Percentiles rank a stretch among this genome's conserved stretches.
These are phyloP conservation scores for Melanotus villosus DNA, from an alignment of 2,888 invertebrate genomes.

Conservation along the genomic window DNA sequence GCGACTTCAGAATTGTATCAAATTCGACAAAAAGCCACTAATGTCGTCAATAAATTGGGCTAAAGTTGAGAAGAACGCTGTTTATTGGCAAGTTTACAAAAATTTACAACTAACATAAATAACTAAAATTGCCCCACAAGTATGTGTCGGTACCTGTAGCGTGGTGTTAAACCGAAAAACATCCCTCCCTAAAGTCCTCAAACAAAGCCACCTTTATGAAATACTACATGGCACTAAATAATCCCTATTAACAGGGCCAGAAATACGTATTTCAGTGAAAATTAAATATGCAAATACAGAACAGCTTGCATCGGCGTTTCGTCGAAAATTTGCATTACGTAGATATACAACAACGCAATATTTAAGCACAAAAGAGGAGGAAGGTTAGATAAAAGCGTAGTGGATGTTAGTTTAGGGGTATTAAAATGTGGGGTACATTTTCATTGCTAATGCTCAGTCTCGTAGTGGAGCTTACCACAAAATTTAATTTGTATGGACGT, in stretches of 20 bases:
- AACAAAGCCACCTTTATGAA: constrained; percentile 31
- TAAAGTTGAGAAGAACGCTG: too few relatives aligned
- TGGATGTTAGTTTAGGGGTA: background rate
- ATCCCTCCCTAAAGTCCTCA: constrained; percentile 1
- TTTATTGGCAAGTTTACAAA: background rate
- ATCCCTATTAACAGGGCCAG: constrained; percentile 34
- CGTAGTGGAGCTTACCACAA: constrained; percentile 56
- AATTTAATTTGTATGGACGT: constrained; percentile 65
- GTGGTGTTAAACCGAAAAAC: background rate
- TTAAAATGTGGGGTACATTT: constrained; percentile 37
- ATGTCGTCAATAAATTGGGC: too few relatives aligned
- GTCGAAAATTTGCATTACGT: constrained; percentile 12
- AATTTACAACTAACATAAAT: background rate
- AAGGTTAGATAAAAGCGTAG: background rate
- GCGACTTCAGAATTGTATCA: too few relatives aligned
- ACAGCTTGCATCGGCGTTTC: constrained; percentile 42
- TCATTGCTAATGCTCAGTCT: constrained; percentile 42
- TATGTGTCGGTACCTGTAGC: background rate
- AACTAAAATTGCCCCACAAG: background rate
- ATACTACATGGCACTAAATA: constrained; percentile 36
- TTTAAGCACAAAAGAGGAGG: constrained; percentile 5
- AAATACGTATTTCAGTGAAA: constrained; percentile 42
- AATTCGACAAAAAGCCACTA: too few relatives aligned
- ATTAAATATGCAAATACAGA: constrained; percentile 51
- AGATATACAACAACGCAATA: background rate